Evolutionary conservation across 2,113 vertebrate species (phyloP), one percentile per base, ranked within the genome.

Genomic region (Talpa occidentalis): DNA sequence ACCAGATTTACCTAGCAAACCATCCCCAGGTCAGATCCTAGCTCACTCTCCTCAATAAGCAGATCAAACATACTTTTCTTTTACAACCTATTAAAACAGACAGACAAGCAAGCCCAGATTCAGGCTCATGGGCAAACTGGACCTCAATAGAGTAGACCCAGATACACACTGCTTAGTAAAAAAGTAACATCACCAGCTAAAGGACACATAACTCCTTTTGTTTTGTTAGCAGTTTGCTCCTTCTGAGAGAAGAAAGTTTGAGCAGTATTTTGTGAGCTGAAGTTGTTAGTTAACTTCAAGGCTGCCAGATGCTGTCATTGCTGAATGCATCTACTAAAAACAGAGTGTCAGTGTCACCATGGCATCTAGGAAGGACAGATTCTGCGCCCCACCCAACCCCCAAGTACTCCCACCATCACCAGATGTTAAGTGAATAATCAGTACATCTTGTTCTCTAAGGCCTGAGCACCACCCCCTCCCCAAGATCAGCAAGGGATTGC

Each of bases 271-370:
- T 66, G 69, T 84, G 80, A 93, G 47, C 60, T 11, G 19, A 80
- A 40, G 17, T 24, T 72, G 90, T 80, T 62, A 81, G 78, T 70
- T 49, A 44, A 73, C 54, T 37, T 19, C 60, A 70, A 78, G 76
- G 35, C 54, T 87, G 79, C 76, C 70, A 93, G 76, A 32, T 17
- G 49, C 11, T 19, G n/a, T 78, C 80, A 66, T 37, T 73, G 28
- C 44, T 79, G 89, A 96, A 90, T 83, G 87, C 67, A 56, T 49
- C 73, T 89, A 3, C 37, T 56, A n/a, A 62, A 80, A 96, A 35
- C n/a, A 24, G 42, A 78, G 85, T 91, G 47, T 94, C 67, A 22
- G 8, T 32, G 49, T 84, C 56, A 22, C 40, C 2, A 6, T 83
- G 40, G 83, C 60, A 59, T 78, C 80, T 21, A 66, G 79, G 81